phyloP scores from a whole-genome alignment of 2,888 invertebrate genomes.

The Hirtodrosophila cameraria region DNA sequence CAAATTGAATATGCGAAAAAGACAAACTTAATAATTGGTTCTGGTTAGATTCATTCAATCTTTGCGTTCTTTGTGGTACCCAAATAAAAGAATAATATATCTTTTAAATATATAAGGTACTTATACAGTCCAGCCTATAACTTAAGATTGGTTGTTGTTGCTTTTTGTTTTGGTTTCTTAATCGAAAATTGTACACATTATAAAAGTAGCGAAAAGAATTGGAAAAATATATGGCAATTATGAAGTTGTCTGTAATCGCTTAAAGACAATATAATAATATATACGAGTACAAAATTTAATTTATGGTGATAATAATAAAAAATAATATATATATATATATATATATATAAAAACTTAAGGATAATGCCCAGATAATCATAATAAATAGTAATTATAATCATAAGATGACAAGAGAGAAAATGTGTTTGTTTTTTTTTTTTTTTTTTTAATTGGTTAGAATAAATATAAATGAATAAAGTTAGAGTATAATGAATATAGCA shows the following conservation, averaged over 20 bases:
- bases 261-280: conserved; percentile 11
- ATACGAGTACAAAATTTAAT: conserved; percentile 7
- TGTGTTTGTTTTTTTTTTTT: conserved; percentile 43
- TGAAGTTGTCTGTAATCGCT: conserved; percentile 28
- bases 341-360: conserved; percentile 8
- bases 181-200: conserved; percentile 50
- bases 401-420: conserved; percentile 54
- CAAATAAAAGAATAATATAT: background rate
- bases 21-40: no score
- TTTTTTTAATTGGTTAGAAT: conserved; percentile 59
- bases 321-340: conserved; percentile 1
- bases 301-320: conserved; percentile 8
- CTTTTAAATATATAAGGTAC: conserved; percentile 6
- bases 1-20: no score
- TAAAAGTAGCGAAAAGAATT: conserved; percentile 51
- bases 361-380: conserved; percentile 44
- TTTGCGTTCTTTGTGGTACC: no score
- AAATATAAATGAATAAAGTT: conserved; percentile 66
- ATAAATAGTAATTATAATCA: conserved; percentile 46
- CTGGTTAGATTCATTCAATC: background rate
- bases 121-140: conserved; percentile 22
- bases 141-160: conserved; percentile 16
- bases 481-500: conserved; percentile 83
- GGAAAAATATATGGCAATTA: conserved; percentile 36
- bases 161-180: conserved; percentile 14